Evolutionary conservation across 2,113 vertebrate genomes (phyloP).

Genomic region (Lonchura striata): DNA sequence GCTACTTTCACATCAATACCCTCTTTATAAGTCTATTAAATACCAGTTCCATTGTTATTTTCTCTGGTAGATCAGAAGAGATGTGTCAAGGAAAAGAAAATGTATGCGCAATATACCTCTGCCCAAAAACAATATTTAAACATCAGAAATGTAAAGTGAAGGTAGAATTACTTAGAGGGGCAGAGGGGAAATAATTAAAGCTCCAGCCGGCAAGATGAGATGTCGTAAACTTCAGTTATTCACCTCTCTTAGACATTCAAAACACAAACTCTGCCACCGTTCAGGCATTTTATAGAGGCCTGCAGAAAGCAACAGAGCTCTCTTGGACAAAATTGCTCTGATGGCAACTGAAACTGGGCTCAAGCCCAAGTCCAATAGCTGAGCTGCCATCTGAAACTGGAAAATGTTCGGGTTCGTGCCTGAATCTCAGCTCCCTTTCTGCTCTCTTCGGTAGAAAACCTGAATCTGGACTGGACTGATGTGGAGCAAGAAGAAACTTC

Average conservation of each 20-base stretch:
- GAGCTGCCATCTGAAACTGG: not conserved
- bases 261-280: slow-evolving; percentile 37
- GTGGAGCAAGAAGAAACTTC: not conserved
- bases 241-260: not conserved
- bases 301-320: not conserved
- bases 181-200: slow-evolving; percentile 55
- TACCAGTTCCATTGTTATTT: slow-evolving; percentile 42
- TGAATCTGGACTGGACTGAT: not conserved
- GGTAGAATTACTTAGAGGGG: slow-evolving; percentile 36
- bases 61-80: slow-evolving; percentile 32
- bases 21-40: slow-evolving; percentile 17
- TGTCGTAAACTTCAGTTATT: slow-evolving; percentile 36
- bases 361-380: slow-evolving; percentile 5
- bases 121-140: slow-evolving; percentile 42
- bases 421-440: not conserved
- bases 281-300: not conserved
- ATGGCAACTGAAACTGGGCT: slow-evolving; percentile 19
- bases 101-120: not conserved
- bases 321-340: not conserved
- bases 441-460: not conserved
- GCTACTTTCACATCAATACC: not conserved
- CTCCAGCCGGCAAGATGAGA: slow-evolving; percentile 5
- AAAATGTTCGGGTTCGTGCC: not conserved
- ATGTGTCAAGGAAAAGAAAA: slow-evolving; percentile 40
- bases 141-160: slow-evolving; percentile 36